These are phyloP conservation scores for Echinarachnius parma DNA, from an alignment of 53 echinoderm and acorn worm species.

Conservation along the genomic window DNA sequence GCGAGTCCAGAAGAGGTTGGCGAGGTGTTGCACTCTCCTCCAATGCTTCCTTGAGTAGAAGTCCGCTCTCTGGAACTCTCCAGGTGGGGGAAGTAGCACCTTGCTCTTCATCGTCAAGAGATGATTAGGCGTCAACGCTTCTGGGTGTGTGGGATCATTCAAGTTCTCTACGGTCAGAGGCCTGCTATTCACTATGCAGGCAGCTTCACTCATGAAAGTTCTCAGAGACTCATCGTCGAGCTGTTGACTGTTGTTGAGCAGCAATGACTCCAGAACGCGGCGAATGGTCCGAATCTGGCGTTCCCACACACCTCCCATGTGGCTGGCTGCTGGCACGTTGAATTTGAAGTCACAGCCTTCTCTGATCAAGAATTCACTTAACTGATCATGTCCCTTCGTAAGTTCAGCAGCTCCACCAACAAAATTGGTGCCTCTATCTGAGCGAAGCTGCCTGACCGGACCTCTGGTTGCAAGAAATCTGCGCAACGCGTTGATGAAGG, in stretches of 20 bases:
- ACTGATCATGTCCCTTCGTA: constrained; percentile 12
- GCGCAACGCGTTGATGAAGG: constrained; percentile 58
- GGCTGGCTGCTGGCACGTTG: constrained; percentile 27
- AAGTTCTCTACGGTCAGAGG: constrained; percentile 17
- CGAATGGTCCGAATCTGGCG: constrained; percentile 3
- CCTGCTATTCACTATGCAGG: constrained; percentile 29
- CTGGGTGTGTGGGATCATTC: constrained; percentile 31
- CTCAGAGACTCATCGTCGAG: constrained; percentile 42
- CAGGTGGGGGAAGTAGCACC: constrained; percentile 44
- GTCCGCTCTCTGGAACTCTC: constrained; percentile 34
- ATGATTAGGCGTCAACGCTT: constrained; percentile 56
- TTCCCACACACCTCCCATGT: constrained; percentile 34
- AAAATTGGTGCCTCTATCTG: constrained; percentile 60
- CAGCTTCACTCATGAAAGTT: constrained; percentile 29
- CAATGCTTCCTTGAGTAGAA: constrained; percentile 48
- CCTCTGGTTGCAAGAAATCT: constrained; percentile 36
- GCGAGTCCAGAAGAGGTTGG: constrained; percentile 58
- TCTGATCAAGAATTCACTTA: neutral
- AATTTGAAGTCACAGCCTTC: constrained; percentile 17
- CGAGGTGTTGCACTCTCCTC: constrained; percentile 52
- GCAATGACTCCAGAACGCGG: constrained; percentile 24
- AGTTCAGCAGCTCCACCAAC: constrained; percentile 51
- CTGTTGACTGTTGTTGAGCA: constrained; percentile 22
- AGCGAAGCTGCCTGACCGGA: constrained; percentile 45
- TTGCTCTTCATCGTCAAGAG: constrained; percentile 39